Evolutionary conservation across 2,113 vertebrate genomes (phyloP).

Genomic region (Gallinago paraguaiae): DNA sequence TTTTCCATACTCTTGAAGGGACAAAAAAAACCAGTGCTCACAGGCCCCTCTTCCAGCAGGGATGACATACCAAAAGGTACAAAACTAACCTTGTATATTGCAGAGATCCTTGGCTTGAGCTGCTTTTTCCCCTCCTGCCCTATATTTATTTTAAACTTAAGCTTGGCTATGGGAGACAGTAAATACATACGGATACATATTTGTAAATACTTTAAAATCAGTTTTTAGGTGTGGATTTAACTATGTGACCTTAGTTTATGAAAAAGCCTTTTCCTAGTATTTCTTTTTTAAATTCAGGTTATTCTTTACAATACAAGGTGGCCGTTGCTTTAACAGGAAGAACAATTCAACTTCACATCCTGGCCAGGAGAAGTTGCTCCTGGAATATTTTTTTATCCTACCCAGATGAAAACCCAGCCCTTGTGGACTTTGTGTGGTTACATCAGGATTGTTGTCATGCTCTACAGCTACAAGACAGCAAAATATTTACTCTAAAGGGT

Average conservation of each 20-base stretch:
- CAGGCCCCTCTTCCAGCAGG: background rate
- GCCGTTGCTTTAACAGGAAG: background rate
- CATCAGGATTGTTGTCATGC: background rate
- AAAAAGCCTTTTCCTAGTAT: background rate
- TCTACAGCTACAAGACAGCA: background rate
- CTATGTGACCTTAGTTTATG: background rate
- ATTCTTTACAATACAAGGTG: background rate
- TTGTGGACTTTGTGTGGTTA: background rate
- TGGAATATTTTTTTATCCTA: background rate
- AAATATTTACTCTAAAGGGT: background rate
- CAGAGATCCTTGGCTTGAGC: background rate
- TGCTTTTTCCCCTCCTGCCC: background rate
- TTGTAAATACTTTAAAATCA: background rate
- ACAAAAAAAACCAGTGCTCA: background rate
- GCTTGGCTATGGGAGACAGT: background rate
- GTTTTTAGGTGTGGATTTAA: background rate
- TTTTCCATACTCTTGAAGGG: background rate
- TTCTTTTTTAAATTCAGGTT: background rate
- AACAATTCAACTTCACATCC: background rate
- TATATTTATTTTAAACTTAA: background rate
- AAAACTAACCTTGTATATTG: background rate
- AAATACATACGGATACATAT: background rate
- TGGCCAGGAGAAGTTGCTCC: background rate
- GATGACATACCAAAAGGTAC: background rate
- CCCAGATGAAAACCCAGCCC: background rate